phyloP scores from a whole-genome alignment of 2,113 vertebrate species.

The Vombatus ursinus region DNA sequence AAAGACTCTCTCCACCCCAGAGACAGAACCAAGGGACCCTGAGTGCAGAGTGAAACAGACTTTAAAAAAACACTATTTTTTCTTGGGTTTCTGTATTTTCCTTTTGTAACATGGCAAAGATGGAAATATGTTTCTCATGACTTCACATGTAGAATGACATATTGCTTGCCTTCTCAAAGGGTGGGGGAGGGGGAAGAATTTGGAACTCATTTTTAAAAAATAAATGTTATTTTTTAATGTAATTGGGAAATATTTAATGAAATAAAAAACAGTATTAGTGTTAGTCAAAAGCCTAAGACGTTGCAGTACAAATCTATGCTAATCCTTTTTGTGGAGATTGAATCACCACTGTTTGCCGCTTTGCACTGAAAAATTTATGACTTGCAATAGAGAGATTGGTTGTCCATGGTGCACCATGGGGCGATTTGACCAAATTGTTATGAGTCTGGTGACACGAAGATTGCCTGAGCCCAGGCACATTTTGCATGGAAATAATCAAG shows the following conservation, averaged over 20 bases:
- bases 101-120: neutral
- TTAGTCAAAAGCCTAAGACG: no score
- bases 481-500: neutral
- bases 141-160: neutral
- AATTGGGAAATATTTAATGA: neutral
- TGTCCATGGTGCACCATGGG: neutral
- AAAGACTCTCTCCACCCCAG: no score
- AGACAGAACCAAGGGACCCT: no score
- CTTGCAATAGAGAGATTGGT: neutral
- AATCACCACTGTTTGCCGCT: no score
- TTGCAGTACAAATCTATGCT: no score
- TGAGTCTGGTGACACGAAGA: neutral
- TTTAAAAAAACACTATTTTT: neutral
- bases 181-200: neutral
- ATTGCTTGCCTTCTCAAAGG: neutral
- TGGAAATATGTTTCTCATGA: neutral
- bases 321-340: no score
- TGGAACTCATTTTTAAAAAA: neutral
- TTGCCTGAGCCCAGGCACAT: neutral
- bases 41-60: no score
- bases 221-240: neutral
- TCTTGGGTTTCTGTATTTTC: neutral
- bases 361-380: neutral
- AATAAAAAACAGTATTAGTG: no score
- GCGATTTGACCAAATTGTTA: neutral